These are phyloP conservation scores for Netta rufina DNA, from an alignment of 2,797 vertebrate species.

Conservation along the genomic window DNA sequence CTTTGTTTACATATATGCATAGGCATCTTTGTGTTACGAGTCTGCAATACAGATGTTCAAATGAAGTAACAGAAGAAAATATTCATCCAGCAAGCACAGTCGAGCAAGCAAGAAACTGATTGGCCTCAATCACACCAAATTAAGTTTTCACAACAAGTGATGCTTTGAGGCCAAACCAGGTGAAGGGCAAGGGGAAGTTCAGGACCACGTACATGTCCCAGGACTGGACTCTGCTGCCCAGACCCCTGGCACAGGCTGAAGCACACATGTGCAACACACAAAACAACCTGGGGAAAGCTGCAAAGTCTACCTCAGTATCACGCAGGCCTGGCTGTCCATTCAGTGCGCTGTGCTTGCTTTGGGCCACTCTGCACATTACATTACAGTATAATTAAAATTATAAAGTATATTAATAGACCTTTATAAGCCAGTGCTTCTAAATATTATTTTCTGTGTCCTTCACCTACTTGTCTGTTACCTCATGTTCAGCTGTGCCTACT, in stretches of 20 bases:
- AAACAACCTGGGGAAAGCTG: neutral
- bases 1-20: neutral
- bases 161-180: neutral
- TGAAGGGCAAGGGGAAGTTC: neutral
- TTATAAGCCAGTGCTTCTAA: neutral
- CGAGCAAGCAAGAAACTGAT: neutral
- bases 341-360: neutral
- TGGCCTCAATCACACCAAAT: neutral
- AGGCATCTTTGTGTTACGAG: neutral
- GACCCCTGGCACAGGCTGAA: neutral
- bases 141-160: neutral
- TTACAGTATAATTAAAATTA: too few relatives aligned
- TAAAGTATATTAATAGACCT: neutral
- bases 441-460: neutral
- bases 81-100: neutral
- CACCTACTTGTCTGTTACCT: neutral
- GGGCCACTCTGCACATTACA: neutral
- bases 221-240: neutral
- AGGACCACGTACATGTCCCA: rapidly evolving
- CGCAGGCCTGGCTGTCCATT: neutral
- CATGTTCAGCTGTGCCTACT: rapidly evolving
- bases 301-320: neutral
- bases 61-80: neutral
- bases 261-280: neutral
- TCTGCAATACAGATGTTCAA: neutral